phyloP scores from a whole-genome alignment of 2,797 vertebrate genomes.

The Acipenser oxyrinchus region DNA sequence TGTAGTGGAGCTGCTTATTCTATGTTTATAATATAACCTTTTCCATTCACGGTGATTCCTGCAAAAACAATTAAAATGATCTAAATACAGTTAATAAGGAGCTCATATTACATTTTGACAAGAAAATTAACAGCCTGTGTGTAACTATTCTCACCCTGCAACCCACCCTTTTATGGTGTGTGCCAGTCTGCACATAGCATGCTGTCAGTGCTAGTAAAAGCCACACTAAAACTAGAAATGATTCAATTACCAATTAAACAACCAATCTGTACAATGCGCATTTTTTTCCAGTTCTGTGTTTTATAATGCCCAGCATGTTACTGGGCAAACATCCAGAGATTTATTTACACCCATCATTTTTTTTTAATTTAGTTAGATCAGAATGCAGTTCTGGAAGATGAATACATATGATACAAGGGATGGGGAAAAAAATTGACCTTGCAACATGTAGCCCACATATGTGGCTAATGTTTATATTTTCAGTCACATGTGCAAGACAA shows the following conservation, averaged over 20 bases:
- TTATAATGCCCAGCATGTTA: not conserved
- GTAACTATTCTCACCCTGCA: constrained; percentile 1
- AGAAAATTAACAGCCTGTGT: constrained; percentile 16
- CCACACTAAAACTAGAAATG: not conserved
- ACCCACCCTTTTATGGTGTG: constrained; percentile 15
- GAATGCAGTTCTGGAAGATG: not conserved
- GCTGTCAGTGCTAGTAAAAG: not conserved
- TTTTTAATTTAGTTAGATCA: constrained; percentile 36
- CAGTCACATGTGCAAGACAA: too few species aligned
- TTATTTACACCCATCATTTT: not conserved
- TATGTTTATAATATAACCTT: too few species aligned
- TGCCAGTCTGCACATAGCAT: not conserved
- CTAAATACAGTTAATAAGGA: constrained; percentile 27
- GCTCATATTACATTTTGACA: constrained; percentile 25
- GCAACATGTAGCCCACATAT: too few species aligned
- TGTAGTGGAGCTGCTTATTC: too few species aligned
- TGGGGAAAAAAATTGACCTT: too few species aligned
- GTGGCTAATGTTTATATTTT: too few species aligned
- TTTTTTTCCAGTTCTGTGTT: constrained; percentile 25
- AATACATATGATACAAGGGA: too few species aligned
- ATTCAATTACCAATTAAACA: constrained; percentile 41
- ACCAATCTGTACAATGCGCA: constrained; percentile 32
- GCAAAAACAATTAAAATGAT: constrained; percentile 18
- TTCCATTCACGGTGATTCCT: not conserved
- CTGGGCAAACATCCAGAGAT: not conserved